Evolutionary conservation across 1,140 invertebrate genomes (phyloP).

Genomic region (Acyrthosiphon pisum): DNA sequence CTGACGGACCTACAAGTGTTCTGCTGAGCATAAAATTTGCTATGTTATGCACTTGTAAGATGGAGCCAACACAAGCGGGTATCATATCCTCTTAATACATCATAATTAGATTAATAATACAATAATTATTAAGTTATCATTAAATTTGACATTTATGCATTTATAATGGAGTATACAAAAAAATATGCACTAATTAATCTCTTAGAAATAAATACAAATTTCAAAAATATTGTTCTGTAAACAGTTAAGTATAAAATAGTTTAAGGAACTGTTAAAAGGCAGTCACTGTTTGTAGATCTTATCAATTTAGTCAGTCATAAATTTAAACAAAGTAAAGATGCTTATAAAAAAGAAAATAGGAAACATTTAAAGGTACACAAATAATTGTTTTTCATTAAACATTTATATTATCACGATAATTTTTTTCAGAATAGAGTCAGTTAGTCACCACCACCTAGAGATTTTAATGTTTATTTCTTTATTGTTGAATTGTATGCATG

Average conservation of each 20-base stretch:
- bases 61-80: too few relatives aligned
- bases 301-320: constrained; percentile 29
- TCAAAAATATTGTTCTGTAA: not conserved
- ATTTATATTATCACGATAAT: not conserved
- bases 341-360: not conserved
- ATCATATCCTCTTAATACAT: too few relatives aligned
- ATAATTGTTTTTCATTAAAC: not conserved
- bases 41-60: too few relatives aligned
- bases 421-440: not conserved
- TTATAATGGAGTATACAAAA: not conserved
- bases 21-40: too few relatives aligned
- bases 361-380: not conserved
- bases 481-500: not conserved
- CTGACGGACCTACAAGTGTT: too few relatives aligned
- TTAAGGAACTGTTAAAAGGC: constrained; percentile 7
- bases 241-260: not conserved
- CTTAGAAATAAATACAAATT: not conserved
- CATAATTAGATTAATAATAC: not conserved
- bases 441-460: not conserved
- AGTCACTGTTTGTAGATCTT: not conserved
- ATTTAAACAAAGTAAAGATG: not conserved
- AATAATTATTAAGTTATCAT: not conserved
- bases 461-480: constrained; percentile 28
- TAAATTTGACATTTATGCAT: not conserved
- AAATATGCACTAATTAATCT: not conserved